Evolutionary conservation across 2,113 vertebrate species (phyloP), one percentile per base, ranked within the genome.

Genomic region (Edolisoma coerulescens): DNA sequence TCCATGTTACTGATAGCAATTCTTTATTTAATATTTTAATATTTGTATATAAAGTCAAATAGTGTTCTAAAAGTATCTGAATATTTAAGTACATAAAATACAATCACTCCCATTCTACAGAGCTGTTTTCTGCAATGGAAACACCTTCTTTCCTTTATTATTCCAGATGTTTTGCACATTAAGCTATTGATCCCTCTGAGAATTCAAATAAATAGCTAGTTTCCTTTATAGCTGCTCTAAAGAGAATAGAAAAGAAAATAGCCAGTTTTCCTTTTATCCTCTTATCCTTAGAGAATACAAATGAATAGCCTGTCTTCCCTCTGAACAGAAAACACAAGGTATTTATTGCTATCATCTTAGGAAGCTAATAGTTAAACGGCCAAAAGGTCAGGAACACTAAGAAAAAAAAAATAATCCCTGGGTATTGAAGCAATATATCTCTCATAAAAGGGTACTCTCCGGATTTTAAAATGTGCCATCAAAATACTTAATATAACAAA

Each of bases 231-330:
- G 92, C 91, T 94, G 68, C 88, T 95, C 95, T 95, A 84, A 96
- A 95, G 96, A 96, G 96, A 97, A 94, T 90, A 97, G 90, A 94
- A 97, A 96, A 96, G 91, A 96, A 97, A 97, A 96, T 96, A 95
- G 53, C 22, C 63, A 19, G 49, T 90, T 95, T 94, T 89, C 68
- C 85, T 97, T 97, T 97, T 87, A 97, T 96, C 93, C 68, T 91
- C 71, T 75, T 91, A 81, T 93, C 96, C 93, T 95, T 91, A 60
- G 94, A 95, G 94, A 95, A 93, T 85, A 96, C 52, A 94, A 96
- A 96, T 76, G 74, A 96, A 97, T 93, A 96, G 84, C 42, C 47
- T 92, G 80, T 97, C 94, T 97, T 97, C 76, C 74, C 73, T 84
- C 74, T 95, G 50, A 95, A 84, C 45, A 94, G 79, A 88, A 96